These are phyloP conservation scores for Acyrthosiphon pisum DNA, from an alignment of 1,140 invertebrate species.

Conservation along the genomic window DNA sequence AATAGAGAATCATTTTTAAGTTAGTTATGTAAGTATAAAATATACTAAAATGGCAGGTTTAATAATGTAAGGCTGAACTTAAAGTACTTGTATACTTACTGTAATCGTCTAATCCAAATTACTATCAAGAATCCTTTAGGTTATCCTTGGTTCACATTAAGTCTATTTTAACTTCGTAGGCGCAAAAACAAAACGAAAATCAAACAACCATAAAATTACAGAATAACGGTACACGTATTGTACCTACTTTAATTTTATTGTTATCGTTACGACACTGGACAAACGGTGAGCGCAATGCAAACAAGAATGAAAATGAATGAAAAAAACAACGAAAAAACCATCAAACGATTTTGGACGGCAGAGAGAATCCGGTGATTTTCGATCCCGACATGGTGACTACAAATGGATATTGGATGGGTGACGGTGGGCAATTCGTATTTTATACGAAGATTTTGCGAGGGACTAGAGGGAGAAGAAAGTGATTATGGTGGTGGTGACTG, in stretches of 20 bases:
- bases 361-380: background rate
- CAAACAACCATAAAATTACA: background rate
- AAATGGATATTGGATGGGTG: background rate
- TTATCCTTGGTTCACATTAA: conserved; percentile 4
- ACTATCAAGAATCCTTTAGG: background rate
- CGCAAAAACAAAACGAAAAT: background rate
- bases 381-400: conserved; percentile 22
- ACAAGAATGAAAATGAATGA: background rate
- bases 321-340: background rate
- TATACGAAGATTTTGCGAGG: conserved; percentile 50
- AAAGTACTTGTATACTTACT: background rate
- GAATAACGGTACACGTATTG: background rate
- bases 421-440: conserved; percentile 34
- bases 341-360: background rate
- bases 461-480: conserved; percentile 42
- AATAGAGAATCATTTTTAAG: background rate
- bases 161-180: background rate
- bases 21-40: background rate
- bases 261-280: background rate
- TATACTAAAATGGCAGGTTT: background rate
- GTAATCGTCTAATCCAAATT: conserved; percentile 1
- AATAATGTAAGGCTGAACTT: background rate
- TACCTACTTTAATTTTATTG: background rate
- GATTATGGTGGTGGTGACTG: background rate
- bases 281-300: background rate